Conservation (phyloP, 1,140 invertebrate species). For the Ruditapes philippinarum region DNA sequence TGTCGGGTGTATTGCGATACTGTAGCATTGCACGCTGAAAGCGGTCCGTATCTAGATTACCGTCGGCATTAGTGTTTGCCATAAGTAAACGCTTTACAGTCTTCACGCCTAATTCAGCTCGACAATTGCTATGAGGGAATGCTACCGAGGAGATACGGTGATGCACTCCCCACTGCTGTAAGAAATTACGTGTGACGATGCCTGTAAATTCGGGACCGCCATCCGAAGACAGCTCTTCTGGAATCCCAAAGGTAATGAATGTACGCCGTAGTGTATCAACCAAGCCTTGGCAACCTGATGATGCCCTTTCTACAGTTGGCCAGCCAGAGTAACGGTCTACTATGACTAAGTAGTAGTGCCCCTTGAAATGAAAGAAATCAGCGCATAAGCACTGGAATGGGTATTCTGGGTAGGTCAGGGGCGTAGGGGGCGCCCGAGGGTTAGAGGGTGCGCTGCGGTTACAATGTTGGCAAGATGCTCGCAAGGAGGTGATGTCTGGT, state of each 20-base stretch:
- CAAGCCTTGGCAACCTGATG: conserved; percentile 39
- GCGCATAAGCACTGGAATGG: conserved; percentile 73
- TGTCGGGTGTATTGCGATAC: conserved; percentile 73
- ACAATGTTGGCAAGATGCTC: conserved; percentile 56
- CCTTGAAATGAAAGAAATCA: conserved; percentile 65
- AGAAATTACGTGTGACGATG: conserved; percentile 44
- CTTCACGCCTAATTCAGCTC: conserved; percentile 68
- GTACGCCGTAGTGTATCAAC: conserved; percentile 37
- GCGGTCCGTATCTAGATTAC: conserved; percentile 65
- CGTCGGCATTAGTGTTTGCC: conserved; percentile 60
- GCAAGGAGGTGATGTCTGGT: conserved; percentile 53
- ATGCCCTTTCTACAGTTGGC: conserved; percentile 42
- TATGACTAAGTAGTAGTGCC: conserved; percentile 52
- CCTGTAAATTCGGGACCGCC: conserved; percentile 69
- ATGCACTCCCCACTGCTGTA: conserved; percentile 62
- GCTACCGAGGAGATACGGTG: conserved; percentile 68
- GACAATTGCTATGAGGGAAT: conserved; percentile 66
- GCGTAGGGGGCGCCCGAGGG: conserved; percentile 58
- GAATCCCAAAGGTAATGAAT: conserved; percentile 69
- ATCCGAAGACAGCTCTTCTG: conserved; percentile 65
- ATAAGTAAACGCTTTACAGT: conserved; percentile 68
- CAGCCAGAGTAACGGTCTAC: conserved; percentile 66
- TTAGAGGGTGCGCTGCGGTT: conserved; percentile 66
- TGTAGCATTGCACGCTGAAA: conserved; percentile 72
- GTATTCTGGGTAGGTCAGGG: conserved; percentile 40